Evolutionary conservation across 92 coral and sea anemone species (phyloP).

Genomic region (Actinernus sp.): DNA sequence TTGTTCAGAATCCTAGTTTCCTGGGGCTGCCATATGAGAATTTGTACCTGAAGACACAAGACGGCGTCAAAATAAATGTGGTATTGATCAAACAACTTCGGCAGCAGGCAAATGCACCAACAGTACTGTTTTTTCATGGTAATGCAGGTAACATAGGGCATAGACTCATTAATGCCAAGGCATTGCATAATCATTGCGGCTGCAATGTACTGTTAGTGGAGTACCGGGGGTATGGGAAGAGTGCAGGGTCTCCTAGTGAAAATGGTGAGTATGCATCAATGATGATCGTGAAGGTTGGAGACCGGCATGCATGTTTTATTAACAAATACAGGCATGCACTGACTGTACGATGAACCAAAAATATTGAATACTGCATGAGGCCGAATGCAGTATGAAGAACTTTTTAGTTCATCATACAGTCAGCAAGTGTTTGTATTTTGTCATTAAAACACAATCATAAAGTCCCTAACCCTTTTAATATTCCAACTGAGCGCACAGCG

Average conservation of each 20-base stretch:
- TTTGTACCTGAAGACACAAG: constrained; percentile 87
- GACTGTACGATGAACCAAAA: too few species aligned
- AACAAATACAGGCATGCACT: too few species aligned
- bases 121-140: constrained; percentile 90
- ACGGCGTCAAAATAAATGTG: constrained; percentile 90
- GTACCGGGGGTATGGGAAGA: constrained; percentile 97
- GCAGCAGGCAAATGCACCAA: constrained; percentile 82
- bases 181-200: constrained; percentile 83
- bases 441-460: too few species aligned
- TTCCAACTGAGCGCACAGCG: too few species aligned
- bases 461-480: too few species aligned
- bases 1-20: constrained; percentile 91
- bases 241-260: constrained; percentile 98
- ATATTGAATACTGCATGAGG: too few species aligned
- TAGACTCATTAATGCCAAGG: constrained; percentile 82
- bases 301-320: too few species aligned
- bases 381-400: too few species aligned
- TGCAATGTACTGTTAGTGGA: constrained; percentile 97
- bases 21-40: constrained; percentile 94
- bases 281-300: too few species aligned
- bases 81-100: constrained; percentile 90
- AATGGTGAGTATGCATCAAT: constrained; percentile 89
- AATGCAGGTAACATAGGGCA: constrained; percentile 99
- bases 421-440: too few species aligned
- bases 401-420: too few species aligned